Conservation (phyloP, 2,888 invertebrate species). For the Tanypteryx hageni region DNA sequence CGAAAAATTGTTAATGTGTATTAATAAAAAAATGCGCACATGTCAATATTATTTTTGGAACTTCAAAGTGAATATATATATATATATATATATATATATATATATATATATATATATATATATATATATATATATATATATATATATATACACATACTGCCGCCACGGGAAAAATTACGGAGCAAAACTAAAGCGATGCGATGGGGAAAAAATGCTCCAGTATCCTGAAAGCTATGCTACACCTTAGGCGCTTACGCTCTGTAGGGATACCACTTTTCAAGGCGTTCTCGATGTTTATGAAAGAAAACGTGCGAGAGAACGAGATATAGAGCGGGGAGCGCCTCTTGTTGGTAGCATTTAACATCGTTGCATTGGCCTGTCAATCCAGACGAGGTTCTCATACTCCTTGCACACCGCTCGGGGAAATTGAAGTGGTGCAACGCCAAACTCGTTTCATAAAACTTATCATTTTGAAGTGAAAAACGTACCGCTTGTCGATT, state of each 20-base stretch:
- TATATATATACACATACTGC: too few species aligned
- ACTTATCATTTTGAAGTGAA: not conserved
- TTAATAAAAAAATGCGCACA: too few species aligned
- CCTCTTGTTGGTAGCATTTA: not conserved
- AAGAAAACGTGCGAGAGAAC: not conserved
- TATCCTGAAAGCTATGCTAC: slow-evolving; percentile 18
- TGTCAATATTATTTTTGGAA: too few species aligned
- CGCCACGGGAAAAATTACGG: not conserved
- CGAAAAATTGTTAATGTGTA: too few species aligned
- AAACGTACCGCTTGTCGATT: not conserved
- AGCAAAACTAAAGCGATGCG: not conserved
- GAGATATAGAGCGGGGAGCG: not conserved
- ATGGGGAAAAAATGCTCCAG: not conserved
- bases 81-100: too few species aligned
- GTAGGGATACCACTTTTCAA: not conserved
- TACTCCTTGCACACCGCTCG: not conserved
- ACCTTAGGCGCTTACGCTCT: not conserved
- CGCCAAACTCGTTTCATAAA: not conserved
- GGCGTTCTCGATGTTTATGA: not conserved
- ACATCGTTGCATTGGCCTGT: slow-evolving; percentile 6
- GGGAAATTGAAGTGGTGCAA: not conserved
- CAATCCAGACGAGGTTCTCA: not conserved
- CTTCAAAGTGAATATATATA: too few species aligned
- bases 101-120: too few species aligned
- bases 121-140: too few species aligned